Conservation (phyloP, 2,797 vertebrate species). For the Astyanax mexicanus region DNA sequence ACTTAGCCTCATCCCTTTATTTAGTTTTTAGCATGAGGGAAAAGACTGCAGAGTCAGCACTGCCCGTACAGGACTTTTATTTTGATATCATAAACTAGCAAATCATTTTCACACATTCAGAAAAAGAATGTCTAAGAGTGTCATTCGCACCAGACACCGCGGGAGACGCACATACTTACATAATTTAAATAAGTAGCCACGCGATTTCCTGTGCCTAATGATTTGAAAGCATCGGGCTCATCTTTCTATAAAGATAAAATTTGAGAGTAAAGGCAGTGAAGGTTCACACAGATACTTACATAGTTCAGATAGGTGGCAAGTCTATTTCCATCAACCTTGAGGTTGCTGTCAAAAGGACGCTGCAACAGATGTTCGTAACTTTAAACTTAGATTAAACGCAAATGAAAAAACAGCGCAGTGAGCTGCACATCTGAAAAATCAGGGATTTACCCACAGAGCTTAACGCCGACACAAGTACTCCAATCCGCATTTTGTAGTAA, state of each 20-base stretch:
- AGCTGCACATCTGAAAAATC: neutral
- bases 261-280: slow-evolving; percentile 82
- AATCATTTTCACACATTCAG: slow-evolving; percentile 1
- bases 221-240: slow-evolving; percentile 99
- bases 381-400: slow-evolving; percentile 84
- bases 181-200: slow-evolving; percentile 99
- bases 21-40: too few species aligned
- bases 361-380: slow-evolving; percentile 93
- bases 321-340: slow-evolving; percentile 97
- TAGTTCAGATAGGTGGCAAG: slow-evolving; percentile 99
- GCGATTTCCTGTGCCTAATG: slow-evolving; percentile 99
- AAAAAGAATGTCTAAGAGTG: neutral
- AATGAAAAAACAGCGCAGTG: too few species aligned
- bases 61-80: neutral
- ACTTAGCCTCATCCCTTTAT: too few species aligned
- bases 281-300: slow-evolving; percentile 89
- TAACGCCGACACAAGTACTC: too few species aligned
- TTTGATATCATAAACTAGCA: slow-evolving; percentile 7
- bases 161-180: slow-evolving; percentile 88
- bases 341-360: slow-evolving; percentile 96
- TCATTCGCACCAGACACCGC: slow-evolving; percentile 43
- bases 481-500: too few species aligned
- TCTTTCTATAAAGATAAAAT: slow-evolving; percentile 98
- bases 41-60: neutral
- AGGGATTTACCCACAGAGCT: too few species aligned